phyloP scores from a whole-genome alignment of 1,140 invertebrate genomes.

The Orchestia grillus region DNA sequence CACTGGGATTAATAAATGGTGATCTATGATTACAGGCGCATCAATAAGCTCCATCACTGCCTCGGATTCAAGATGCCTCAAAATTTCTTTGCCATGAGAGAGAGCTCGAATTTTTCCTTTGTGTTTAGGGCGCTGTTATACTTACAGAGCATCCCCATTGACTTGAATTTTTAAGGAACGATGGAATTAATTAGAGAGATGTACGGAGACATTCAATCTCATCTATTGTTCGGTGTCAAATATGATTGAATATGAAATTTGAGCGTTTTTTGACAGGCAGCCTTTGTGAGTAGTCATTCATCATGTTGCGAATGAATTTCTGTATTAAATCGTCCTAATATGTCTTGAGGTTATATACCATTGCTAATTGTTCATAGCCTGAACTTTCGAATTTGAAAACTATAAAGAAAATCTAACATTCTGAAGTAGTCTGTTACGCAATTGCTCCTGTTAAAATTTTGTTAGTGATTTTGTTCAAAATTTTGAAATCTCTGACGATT shows the following conservation, averaged over 20 bases:
- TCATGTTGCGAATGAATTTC: too few relatives aligned
- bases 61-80: background rate
- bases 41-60: background rate
- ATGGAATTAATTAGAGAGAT: background rate
- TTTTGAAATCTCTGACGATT: too few relatives aligned
- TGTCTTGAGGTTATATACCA: too few relatives aligned
- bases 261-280: background rate
- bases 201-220: background rate
- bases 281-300: too few relatives aligned
- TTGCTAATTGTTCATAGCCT: too few relatives aligned
- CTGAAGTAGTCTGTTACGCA: too few relatives aligned
- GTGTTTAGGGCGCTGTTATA: background rate
- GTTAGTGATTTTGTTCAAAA: too few relatives aligned
- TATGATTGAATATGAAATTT: background rate
- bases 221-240: background rate
- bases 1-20: background rate
- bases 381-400: too few relatives aligned
- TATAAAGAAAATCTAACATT: too few relatives aligned
- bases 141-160: background rate
- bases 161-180: background rate
- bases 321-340: too few relatives aligned
- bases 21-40: background rate
- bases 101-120: background rate
- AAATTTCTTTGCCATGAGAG: background rate
- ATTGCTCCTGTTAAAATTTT: too few relatives aligned